phyloP scores from a whole-genome alignment of 2,888 invertebrate genomes.

The Smittia aterrima region DNA sequence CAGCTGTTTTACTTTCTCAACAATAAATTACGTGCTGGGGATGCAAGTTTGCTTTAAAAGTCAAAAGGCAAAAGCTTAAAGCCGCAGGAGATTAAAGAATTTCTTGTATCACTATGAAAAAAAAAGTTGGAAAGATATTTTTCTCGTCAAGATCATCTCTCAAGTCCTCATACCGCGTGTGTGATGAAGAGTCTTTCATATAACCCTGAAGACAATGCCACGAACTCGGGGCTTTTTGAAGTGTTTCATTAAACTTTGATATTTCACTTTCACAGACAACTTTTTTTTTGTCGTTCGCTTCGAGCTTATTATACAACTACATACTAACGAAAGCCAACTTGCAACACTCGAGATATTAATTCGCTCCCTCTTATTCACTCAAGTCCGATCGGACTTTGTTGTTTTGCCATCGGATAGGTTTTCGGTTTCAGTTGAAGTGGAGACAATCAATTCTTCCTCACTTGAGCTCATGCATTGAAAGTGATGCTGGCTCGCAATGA shows the following conservation, averaged over 20 bases:
- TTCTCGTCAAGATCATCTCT: neutral
- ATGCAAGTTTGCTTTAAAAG: neutral
- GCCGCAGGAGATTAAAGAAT: neutral
- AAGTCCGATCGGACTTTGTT: neutral
- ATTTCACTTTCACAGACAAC: conserved; percentile 30
- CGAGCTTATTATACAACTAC: neutral
- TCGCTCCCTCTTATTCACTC: neutral
- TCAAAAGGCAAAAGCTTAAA: neutral
- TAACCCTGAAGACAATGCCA: conserved; percentile 28
- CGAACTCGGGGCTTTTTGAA: neutral
- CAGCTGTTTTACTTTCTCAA: neutral
- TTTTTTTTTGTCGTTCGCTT: neutral
- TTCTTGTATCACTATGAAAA: neutral
- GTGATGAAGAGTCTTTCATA: neutral
- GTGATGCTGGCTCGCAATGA: neutral
- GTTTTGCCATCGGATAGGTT: neutral
- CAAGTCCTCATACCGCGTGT: too few species aligned
- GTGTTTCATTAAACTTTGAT: conserved; percentile 16
- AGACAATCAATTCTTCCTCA: neutral
- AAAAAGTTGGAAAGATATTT: neutral
- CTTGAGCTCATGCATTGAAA: neutral
- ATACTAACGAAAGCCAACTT: neutral
- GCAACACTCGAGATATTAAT: conserved; percentile 10
- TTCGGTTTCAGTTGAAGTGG: neutral
- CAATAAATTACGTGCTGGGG: too few species aligned